Conservation (phyloP, 2,113 vertebrate genomes). For the Pica pica region DNA sequence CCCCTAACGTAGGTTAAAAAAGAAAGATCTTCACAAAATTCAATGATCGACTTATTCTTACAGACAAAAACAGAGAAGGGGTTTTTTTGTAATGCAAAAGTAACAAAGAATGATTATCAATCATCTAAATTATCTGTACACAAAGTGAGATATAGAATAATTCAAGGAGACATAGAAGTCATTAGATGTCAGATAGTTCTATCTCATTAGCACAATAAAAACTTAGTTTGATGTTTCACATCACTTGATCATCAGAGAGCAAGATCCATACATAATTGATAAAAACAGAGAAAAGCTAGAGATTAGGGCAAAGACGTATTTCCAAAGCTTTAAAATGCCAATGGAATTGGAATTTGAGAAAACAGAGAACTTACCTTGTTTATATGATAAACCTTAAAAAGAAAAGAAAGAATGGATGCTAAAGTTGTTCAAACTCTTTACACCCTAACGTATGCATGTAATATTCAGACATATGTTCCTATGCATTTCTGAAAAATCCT, state of each 20-base stretch:
- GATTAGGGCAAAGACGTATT: neutral
- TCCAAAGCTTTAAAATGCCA: neutral
- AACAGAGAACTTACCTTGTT: neutral
- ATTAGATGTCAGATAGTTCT: conserved; percentile 19
- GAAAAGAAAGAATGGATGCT: neutral
- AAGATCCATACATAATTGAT: conserved; percentile 34
- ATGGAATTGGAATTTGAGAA: neutral
- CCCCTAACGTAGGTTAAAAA: neutral
- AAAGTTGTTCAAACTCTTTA: neutral
- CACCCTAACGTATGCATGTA: neutral
- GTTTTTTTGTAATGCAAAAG: neutral
- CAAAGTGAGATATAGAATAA: neutral
- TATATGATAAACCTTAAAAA: neutral
- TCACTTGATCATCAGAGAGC: conserved; percentile 18
- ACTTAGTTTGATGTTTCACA: neutral
- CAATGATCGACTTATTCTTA: neutral
- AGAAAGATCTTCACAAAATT: neutral
- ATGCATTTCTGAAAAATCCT: neutral
- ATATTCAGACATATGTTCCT: neutral
- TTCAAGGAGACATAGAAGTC: conserved; percentile 36
- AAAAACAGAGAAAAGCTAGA: neutral
- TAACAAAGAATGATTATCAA: neutral
- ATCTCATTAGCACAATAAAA: conserved; percentile 45
- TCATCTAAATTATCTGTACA: neutral
- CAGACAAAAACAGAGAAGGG: neutral